A percentile compares a stretch with the other conserved stretches of the same genome.
Conservation (phyloP, 2,113 vertebrate species). For the Ageneiosus marmoratus region DNA sequence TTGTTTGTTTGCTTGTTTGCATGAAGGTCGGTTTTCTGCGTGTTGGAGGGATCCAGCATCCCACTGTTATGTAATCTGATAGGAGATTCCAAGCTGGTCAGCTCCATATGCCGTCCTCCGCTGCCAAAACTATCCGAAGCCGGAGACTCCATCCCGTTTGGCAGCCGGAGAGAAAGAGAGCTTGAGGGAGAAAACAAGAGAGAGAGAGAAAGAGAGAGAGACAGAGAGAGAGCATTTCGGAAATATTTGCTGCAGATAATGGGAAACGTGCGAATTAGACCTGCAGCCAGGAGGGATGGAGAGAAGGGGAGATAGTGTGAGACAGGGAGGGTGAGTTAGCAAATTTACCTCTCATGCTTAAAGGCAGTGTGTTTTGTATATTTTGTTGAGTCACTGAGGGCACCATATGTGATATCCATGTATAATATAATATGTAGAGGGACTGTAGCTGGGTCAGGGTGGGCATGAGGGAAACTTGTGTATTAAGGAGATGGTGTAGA, state of each 20-base stretch:
- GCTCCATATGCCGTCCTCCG: slow-evolving; percentile 69
- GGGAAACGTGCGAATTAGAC: slow-evolving; percentile 59
- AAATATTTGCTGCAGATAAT: slow-evolving; percentile 63
- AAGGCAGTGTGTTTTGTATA: neutral
- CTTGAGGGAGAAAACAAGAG: slow-evolving; percentile 55
- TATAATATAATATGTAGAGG: neutral
- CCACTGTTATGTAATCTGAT: slow-evolving; percentile 77
- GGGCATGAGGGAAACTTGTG: slow-evolving; percentile 37
- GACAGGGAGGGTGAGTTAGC: slow-evolving; percentile 52
- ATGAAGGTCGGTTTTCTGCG: slow-evolving; percentile 64
- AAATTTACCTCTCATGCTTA: slow-evolving; percentile 25
- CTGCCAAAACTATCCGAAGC: slow-evolving; percentile 71
- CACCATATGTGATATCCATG: neutral
- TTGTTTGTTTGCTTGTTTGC: slow-evolving; percentile 63
- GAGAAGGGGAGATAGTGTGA: slow-evolving; percentile 54
- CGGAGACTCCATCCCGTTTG: slow-evolving; percentile 59
- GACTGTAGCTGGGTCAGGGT: slow-evolving; percentile 7
- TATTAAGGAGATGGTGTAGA: slow-evolving; percentile 31
- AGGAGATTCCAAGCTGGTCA: slow-evolving; percentile 74
- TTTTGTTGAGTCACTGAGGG: slow-evolving; percentile 40
- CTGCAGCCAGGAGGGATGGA: slow-evolving; percentile 45
- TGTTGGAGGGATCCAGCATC: slow-evolving; percentile 67
- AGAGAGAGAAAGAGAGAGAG: slow-evolving; percentile 20
- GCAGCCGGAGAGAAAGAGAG: slow-evolving; percentile 53
- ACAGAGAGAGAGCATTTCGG: slow-evolving; percentile 43